phyloP scores from a whole-genome alignment of 2,888 invertebrate species.

The Patella pellucida region DNA sequence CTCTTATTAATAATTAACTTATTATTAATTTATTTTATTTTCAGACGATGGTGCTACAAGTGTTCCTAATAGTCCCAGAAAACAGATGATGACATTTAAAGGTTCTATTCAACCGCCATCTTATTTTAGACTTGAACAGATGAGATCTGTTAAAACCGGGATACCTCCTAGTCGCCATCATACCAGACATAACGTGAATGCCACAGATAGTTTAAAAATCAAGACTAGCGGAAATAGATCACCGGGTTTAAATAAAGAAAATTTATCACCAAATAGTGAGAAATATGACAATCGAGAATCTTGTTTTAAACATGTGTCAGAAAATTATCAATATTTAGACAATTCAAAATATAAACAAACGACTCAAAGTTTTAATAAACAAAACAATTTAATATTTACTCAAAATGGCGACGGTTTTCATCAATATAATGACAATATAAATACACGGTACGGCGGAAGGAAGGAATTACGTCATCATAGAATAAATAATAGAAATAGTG shows the following conservation, averaged over 20 bases:
- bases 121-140: conserved; percentile 3
- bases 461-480: not conserved
- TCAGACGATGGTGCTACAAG: not conserved
- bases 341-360: not conserved
- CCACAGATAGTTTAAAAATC: not conserved
- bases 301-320: not conserved
- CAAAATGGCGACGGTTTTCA: not conserved
- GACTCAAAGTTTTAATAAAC: not conserved
- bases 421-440: not conserved
- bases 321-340: conserved; percentile 6
- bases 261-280: not conserved
- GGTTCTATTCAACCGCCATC: not conserved
- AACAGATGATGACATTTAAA: conserved; percentile 3
- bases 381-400: not conserved
- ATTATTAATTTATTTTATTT: not conserved
- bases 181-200: not conserved
- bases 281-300: not conserved
- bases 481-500: not conserved
- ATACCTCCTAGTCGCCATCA: not conserved
- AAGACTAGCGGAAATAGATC: not conserved
- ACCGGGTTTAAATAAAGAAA: not conserved
- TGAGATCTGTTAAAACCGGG: not conserved
- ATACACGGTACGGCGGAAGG: not conserved
- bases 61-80: not conserved
- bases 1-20: too few relatives aligned